Evolutionary conservation across 1,140 invertebrate species (phyloP).

Genomic region (Ridgeia piscesae): DNA sequence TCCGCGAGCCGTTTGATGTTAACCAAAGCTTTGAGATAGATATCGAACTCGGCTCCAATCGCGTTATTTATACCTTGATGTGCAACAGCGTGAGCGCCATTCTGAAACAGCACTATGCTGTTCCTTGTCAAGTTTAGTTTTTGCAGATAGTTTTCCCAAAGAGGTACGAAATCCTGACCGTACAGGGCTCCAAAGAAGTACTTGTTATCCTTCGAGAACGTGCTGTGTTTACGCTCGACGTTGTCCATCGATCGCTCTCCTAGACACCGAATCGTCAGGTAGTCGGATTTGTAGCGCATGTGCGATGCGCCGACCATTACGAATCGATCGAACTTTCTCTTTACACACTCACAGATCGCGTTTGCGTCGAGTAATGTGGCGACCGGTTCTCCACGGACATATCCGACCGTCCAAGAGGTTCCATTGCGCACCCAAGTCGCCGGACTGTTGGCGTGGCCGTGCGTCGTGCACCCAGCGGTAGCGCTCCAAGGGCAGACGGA

Average conservation of each 20-base stretch:
- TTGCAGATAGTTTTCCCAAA: not conserved
- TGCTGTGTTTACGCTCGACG: not conserved
- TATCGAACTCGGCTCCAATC: no score
- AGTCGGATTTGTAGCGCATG: not conserved
- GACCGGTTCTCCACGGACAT: not conserved
- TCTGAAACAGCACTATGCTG: no score
- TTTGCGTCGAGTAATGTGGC: not conserved
- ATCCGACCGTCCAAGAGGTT: not conserved
- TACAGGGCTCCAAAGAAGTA: not conserved
- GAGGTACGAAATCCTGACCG: not conserved
- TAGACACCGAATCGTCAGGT: not conserved
- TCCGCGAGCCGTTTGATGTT: no score
- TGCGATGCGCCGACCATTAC: not conserved
- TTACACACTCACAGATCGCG: not conserved
- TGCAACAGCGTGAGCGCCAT: no score
- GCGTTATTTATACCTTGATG: no score
- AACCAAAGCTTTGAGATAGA: no score
- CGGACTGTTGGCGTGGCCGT: not conserved
- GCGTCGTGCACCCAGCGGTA: not conserved
- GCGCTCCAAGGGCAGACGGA: not conserved
- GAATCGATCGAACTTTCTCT: not conserved
- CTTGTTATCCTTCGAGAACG: not conserved
- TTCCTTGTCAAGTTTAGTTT: not conserved
- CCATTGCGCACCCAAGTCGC: not conserved
- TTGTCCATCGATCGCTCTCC: not conserved